Conservation (phyloP, 2,888 invertebrate species). For the Malthinus seriepunctatus region DNA sequence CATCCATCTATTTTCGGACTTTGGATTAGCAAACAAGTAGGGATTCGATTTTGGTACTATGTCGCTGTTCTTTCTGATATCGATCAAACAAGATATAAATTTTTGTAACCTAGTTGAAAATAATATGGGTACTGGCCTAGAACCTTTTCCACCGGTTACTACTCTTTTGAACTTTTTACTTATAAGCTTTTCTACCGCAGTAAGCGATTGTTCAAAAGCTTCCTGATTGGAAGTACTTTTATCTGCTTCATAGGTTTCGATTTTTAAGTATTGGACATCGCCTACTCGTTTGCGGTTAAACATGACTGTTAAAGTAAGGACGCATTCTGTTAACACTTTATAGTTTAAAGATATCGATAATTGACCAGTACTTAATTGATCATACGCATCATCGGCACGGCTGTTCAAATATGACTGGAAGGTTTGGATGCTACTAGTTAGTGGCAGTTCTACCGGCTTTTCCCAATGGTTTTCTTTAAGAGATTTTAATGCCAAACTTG, state of each 20-base stretch:
- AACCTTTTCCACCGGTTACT: slow-evolving; percentile 32
- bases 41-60: slow-evolving; percentile 12
- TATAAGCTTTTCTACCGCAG: slow-evolving; percentile 21
- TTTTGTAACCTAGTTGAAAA: slow-evolving; percentile 28
- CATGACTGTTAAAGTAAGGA: slow-evolving; percentile 1
- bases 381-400: slow-evolving; percentile 22
- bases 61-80: slow-evolving; percentile 8
- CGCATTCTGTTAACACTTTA: slow-evolving; percentile 31
- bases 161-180: slow-evolving; percentile 31
- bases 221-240: slow-evolving; percentile 7
- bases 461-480: slow-evolving; percentile 34
- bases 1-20: slow-evolving; percentile 23
- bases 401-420: slow-evolving; percentile 29
- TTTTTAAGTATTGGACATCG: slow-evolving; percentile 13
- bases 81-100: slow-evolving; percentile 12
- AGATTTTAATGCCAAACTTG: slow-evolving; percentile 36
- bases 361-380: slow-evolving; percentile 19
- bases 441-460: slow-evolving; percentile 31
- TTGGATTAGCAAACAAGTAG: slow-evolving; percentile 25
- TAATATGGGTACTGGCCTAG: slow-evolving; percentile 32
- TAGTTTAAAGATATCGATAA: slow-evolving; percentile 20
- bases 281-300: slow-evolving; percentile 13
- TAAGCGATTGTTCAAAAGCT: slow-evolving; percentile 23
- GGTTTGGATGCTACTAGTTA: slow-evolving; percentile 30
- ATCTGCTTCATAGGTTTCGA: slow-evolving; percentile 1